phyloP scores from a whole-genome alignment of 2,888 invertebrate genomes.

The Xylocampa areola region DNA sequence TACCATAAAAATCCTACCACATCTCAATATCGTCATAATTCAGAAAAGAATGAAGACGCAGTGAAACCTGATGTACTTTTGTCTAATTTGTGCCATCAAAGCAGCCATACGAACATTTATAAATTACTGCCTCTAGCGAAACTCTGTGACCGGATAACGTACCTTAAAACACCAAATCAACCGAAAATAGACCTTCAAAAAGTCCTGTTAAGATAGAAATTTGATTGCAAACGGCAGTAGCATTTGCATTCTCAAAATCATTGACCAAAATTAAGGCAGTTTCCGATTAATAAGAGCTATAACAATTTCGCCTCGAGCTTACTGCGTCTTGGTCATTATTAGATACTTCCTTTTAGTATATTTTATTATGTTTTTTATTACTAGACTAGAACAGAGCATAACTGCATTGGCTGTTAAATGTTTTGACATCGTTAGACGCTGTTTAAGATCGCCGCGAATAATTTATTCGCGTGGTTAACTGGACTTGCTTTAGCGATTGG shows the following conservation, averaged over 20 bases:
- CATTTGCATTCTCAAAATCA: conserved; percentile 86
- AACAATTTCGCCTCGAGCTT: conserved; percentile 78
- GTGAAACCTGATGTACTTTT: conserved; percentile 76
- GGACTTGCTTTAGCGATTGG: conserved; percentile 21
- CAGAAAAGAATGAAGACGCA: conserved; percentile 77
- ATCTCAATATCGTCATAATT: conserved; percentile 61
- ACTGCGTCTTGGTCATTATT: conserved; percentile 75
- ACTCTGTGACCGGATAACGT: conserved; percentile 84
- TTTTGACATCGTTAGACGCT: conserved; percentile 59
- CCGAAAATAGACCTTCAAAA: conserved; percentile 49
- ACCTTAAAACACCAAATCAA: conserved; percentile 53
- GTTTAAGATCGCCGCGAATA: conserved; percentile 40
- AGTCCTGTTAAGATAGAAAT: conserved; percentile 47
- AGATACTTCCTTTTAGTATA: conserved; percentile 75
- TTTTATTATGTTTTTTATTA: conserved; percentile 62
- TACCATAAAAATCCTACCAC: conserved; percentile 49
- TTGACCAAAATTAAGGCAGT: conserved; percentile 87
- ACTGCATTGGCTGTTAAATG: conserved; percentile 63
- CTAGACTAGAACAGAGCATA: conserved; percentile 51
- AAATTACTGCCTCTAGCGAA: conserved; percentile 84
- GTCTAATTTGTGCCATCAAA: conserved; percentile 84
- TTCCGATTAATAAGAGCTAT: conserved; percentile 84
- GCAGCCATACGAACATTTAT: conserved; percentile 81
- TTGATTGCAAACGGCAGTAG: conserved; percentile 33
- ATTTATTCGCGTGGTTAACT: conserved; percentile 50